phyloP scores from a whole-genome alignment of 2,113 vertebrate species.

The Tricholaema leucomelas region DNA sequence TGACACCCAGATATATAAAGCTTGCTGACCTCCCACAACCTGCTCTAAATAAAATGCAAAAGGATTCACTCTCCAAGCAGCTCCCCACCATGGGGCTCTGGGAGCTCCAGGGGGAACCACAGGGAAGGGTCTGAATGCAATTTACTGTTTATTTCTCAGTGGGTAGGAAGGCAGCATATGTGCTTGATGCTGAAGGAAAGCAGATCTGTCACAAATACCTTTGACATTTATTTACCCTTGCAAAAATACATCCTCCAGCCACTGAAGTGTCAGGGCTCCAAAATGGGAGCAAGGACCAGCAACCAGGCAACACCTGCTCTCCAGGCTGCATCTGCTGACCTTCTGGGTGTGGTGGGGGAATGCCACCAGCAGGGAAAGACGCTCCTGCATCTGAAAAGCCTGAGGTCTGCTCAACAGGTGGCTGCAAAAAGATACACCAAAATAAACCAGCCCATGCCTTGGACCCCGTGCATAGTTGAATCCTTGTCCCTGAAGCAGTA shows the following conservation, averaged over 20 bases:
- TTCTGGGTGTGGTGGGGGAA: fast-evolving
- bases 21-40: background rate
- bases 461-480: background rate
- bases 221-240: background rate
- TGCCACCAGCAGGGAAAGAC: fast-evolving
- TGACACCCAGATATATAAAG: background rate
- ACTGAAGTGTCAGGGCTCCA: background rate
- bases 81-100: background rate
- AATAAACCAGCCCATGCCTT: fast-evolving
- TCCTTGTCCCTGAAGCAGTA: background rate
- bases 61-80: background rate
- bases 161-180: background rate
- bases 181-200: background rate
- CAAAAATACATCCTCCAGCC: background rate
- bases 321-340: background rate
- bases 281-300: background rate
- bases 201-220: background rate
- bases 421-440: background rate
- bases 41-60: conserved; percentile 9
- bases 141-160: background rate
- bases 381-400: background rate
- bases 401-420: background rate
- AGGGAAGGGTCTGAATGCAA: background rate
- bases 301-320: background rate
- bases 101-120: background rate